Percentiles rank a stretch among this genome's conserved stretches.
Conservation (phyloP, 2,113 vertebrate genomes). For the Grammomys surdaster region DNA sequence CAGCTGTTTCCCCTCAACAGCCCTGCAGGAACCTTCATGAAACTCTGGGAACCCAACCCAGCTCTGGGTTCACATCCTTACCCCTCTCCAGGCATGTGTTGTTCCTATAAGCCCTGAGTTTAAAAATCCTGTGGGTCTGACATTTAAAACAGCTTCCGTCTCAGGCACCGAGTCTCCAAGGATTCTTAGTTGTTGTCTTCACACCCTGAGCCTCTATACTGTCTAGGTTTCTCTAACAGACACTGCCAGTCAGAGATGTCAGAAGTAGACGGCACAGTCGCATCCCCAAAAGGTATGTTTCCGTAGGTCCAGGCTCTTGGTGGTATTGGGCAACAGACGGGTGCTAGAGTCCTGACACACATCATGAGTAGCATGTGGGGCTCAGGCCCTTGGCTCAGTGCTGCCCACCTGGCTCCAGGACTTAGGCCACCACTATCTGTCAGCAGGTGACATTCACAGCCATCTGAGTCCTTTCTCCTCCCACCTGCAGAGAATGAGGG, state of each 20-base stretch:
- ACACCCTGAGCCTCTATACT: background rate
- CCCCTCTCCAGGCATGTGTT: background rate
- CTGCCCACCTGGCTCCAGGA: background rate
- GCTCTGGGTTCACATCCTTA: background rate
- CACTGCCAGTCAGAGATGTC: background rate
- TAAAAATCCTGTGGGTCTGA: background rate
- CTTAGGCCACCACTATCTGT: constrained; percentile 49
- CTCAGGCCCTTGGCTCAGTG: constrained; percentile 35
- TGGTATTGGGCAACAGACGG: background rate
- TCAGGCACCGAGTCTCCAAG: background rate
- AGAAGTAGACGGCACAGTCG: rapidly evolving
- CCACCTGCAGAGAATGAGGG: constrained; percentile 51
- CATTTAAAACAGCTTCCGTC: background rate
- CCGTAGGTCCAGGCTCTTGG: background rate
- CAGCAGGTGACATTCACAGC: constrained; percentile 39
- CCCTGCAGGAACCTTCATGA: background rate
- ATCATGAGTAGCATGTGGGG: rapidly evolving
- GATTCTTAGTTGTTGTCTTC: background rate
- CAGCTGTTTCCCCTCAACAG: background rate
- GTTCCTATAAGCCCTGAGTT: background rate
- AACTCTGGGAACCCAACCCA: background rate
- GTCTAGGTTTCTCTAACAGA: background rate
- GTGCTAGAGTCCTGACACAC: constrained; percentile 21
- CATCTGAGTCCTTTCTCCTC: background rate
- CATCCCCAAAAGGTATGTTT: background rate